Evolutionary conservation across 2,888 invertebrate genomes (phyloP), one percentile per base, ranked within the genome.

Genomic region (Latrodectus elegans): DNA sequence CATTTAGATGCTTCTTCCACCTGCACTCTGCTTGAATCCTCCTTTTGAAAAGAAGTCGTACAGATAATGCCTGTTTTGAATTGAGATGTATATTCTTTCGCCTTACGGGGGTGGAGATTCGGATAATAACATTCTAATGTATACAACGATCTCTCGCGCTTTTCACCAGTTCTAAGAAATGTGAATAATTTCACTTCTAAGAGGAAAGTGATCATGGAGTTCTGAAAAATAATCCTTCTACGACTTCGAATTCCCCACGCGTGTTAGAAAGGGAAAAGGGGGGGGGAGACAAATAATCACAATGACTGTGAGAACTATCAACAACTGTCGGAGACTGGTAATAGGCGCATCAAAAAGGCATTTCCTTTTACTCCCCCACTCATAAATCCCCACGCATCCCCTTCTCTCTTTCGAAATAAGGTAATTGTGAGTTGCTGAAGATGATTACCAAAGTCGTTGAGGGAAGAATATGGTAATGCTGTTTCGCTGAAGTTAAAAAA

Each of bases 401-500:
- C n/a, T n/a, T 6, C n/a, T 60, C 12, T 60, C 60, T 15, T n/a
- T 10, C 12, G 60, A 60, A 15, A n/a, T 60, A 15, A 11, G 3
- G 38, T 49, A 71, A 26, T 71, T 38, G 70, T 53, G 73, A 26
- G 53, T 17, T 22, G 15, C n/a, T 10, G 53, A 52, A 78, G 67
- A 78, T 55, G 77, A 68, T 78, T 78, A 68, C 67, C 14, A 22
- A 26, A 78, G 68, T 78, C 53, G 73, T 53, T 52, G 53, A 53
- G 53, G 53, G 52, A 78, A 26, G 67, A 78, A 68, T 78, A 78
- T 78, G 77, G 77, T 78, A 78, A 78, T 78, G 68, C 2, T 8
- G 17, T 52, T 12, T 51, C n/a, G 6, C 17, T 14, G 0, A 12
- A 17, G 10, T 14, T 15, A 73, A 73, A 22, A 55, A 73, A 73